phyloP scores from a whole-genome alignment of 1,140 invertebrate genomes.

The Leguminivora glycinivorella region DNA sequence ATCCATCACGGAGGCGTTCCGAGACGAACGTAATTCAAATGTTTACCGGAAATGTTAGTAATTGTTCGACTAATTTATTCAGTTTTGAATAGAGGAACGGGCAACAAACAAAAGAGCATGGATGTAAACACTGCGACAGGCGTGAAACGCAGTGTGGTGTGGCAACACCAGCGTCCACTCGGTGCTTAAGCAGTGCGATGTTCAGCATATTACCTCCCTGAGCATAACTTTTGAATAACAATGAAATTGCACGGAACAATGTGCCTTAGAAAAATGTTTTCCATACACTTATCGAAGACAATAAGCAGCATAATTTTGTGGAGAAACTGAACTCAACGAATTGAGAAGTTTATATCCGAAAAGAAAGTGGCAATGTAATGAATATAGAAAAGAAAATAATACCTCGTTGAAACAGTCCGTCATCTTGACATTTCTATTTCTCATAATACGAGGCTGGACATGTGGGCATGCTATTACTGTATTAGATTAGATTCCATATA shows the following conservation, averaged over 20 bases:
- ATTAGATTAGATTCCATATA: constrained; percentile 16
- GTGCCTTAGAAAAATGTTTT: constrained; percentile 24
- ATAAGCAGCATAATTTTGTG: constrained; percentile 24
- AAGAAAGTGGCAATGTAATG: constrained; percentile 36
- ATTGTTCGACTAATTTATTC: constrained; percentile 24
- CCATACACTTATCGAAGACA: constrained; percentile 28
- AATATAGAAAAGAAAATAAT: constrained; percentile 32
- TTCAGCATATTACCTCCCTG: constrained; percentile 1
- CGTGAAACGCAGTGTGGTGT: not conserved
- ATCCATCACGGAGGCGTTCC: constrained; percentile 21
- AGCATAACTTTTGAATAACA: constrained; percentile 28
- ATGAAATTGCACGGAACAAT: constrained; percentile 28
- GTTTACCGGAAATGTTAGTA: constrained; percentile 6
- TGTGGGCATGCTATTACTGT: not conserved
- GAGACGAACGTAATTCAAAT: constrained; percentile 9
- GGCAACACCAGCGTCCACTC: not conserved
- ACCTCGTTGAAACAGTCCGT: constrained; percentile 16
- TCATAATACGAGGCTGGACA: not conserved
- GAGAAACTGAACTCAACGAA: constrained; percentile 26
- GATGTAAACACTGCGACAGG: constrained; percentile 20
- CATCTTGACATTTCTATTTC: constrained; percentile 27
- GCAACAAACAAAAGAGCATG: constrained; percentile 2
- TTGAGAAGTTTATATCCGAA: constrained; percentile 28
- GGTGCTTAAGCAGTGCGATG: not conserved
- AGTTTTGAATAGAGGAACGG: not conserved